Percentiles rank a stretch among this genome's conserved stretches.
phyloP scores from a whole-genome alignment of 2,797 vertebrate species.

The Chelmon rostratus region DNA sequence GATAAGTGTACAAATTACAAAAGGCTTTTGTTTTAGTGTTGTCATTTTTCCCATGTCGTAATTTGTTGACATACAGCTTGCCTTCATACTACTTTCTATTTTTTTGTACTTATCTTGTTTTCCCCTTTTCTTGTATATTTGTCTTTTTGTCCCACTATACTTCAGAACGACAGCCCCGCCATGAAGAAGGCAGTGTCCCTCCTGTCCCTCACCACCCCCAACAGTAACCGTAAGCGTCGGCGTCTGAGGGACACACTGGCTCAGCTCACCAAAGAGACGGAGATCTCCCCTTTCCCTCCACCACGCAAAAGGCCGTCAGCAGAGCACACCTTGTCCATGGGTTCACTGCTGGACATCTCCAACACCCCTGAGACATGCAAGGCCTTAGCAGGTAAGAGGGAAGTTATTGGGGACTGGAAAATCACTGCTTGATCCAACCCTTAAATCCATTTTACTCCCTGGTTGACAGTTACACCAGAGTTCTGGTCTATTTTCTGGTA shows the following conservation, averaged over 20 bases:
- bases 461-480: background rate
- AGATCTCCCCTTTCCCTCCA: slow-evolving; percentile 93
- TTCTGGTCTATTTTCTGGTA: background rate
- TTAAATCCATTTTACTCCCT: background rate
- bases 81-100: background rate
- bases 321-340: slow-evolving; percentile 94
- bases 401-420: background rate
- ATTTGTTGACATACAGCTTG: background rate
- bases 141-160: background rate
- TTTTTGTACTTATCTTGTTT: background rate
- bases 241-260: slow-evolving; percentile 94
- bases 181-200: slow-evolving; percentile 96
- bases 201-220: slow-evolving; percentile 94
- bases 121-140: background rate
- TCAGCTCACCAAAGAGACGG: slow-evolving; percentile 93
- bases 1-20: background rate
- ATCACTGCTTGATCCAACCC: background rate
- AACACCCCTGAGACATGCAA: slow-evolving; percentile 94
- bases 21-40: background rate
- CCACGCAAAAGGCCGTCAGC: slow-evolving; percentile 95
- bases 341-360: slow-evolving; percentile 96
- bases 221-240: slow-evolving; percentile 93
- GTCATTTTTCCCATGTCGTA: background rate
- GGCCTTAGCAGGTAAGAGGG: slow-evolving; percentile 85
- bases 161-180: slow-evolving; percentile 91